These are phyloP conservation scores for Nymphalis urticae DNA, from an alignment of 2,888 invertebrate species.

Conservation along the genomic window DNA sequence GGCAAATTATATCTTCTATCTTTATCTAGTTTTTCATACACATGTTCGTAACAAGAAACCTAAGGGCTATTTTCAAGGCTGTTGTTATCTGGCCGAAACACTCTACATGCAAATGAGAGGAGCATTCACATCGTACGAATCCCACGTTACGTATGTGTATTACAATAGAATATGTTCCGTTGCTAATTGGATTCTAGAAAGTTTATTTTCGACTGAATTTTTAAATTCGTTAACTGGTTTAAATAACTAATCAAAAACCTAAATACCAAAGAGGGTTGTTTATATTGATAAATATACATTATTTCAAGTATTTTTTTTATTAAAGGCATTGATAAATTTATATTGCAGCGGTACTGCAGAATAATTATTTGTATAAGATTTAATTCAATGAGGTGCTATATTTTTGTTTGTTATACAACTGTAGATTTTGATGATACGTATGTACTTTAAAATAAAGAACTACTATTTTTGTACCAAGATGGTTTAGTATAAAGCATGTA, in stretches of 20 bases:
- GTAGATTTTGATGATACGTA: too few relatives aligned
- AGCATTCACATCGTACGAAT: conserved; percentile 12
- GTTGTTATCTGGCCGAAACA: conserved; percentile 23
- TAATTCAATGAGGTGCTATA: too few relatives aligned
- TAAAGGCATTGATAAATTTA: background rate
- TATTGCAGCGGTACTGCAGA: too few relatives aligned
- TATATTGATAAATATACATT: background rate
- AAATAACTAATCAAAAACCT: too few relatives aligned
- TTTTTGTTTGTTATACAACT: too few relatives aligned
- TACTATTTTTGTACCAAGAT: too few relatives aligned
- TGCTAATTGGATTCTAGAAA: conserved; percentile 3
- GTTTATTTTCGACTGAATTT: background rate
- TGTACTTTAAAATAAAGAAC: too few relatives aligned
- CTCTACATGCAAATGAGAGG: conserved; percentile 26
- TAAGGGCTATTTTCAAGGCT: conserved; percentile 18
- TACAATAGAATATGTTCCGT: conserved; percentile 8
- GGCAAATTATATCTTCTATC: background rate
- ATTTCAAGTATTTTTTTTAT: background rate
- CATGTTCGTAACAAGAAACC: background rate
- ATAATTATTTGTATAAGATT: too few relatives aligned
- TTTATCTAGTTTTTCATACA: background rate
- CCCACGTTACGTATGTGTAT: conserved; percentile 9
- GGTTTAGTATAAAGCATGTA: too few relatives aligned
- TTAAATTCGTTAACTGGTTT: background rate
- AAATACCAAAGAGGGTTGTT: too few relatives aligned